phyloP scores from a whole-genome alignment of 1,140 invertebrate genomes.

The Drosophila kohkoa region DNA sequence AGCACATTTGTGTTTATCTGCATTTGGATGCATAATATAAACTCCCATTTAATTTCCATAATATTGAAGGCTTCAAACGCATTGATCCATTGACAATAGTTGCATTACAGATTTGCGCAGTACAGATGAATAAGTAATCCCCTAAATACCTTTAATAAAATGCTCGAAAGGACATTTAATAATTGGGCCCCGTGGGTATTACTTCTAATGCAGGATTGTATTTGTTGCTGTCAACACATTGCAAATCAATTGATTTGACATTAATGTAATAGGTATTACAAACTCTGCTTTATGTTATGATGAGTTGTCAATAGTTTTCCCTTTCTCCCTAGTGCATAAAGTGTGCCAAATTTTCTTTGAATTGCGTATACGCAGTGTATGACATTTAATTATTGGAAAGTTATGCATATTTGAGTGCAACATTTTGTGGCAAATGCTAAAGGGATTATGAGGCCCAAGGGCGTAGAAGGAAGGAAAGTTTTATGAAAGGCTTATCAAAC shows the following conservation, averaged over 20 bases:
- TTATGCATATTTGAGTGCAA: neutral
- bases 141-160: neutral
- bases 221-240: conserved; percentile 17
- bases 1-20: too few relatives aligned
- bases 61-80: too few relatives aligned
- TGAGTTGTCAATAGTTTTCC: conserved; percentile 2
- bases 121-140: neutral
- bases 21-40: too few relatives aligned
- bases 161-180: neutral
- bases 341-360: conserved; percentile 12
- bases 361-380: conserved; percentile 58
- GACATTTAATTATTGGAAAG: conserved; percentile 20
- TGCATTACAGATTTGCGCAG: neutral
- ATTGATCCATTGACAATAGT: neutral
- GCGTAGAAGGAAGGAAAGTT: conserved; percentile 11
- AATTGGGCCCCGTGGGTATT: conserved; percentile 2
- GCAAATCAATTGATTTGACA: conserved; percentile 21
- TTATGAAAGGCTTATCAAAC: conserved; percentile 39
- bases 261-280: conserved; percentile 34
- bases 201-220: neutral
- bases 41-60: too few relatives aligned
- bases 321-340: neutral
- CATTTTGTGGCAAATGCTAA: conserved; percentile 6
- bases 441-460: conserved; percentile 11
- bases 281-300: conserved; percentile 13